Base-by-base conservation (phyloP, 2,888 invertebrate species). In the Synanthedon tipuliformis region DNA sequence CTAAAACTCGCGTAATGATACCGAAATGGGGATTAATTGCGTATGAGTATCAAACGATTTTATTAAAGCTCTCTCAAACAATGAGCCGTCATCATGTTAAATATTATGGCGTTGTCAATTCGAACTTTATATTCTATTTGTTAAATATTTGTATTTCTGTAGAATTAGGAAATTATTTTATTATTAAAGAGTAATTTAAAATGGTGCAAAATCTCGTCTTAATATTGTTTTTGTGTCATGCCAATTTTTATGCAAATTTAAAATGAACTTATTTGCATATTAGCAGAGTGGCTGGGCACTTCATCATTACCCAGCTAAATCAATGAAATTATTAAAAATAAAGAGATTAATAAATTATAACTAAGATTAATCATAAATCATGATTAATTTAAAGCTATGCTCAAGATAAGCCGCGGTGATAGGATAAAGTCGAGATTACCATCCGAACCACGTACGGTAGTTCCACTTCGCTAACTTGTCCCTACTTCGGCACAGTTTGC, bases 401-500 rank as follows among this genome's bases (percentile, higher is more conserved):
- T 45, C 45, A 4, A 45, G 45, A 13, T 45, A 34, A 45, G 45
- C 45, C 2, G 45, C 10, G 3, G 7, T 34, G 10, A 34, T 34
- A 45, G 15, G 12, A 45, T 45, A 45, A 45, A 45, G 45, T 15
- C n/a, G 45, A 16, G 23, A 16, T 70, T 66, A 64, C 59, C 59
- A 71, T 55, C 59, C 69, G 58, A 53, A 53, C 57, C 69, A 70
- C 69, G 69, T 64, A 63, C 64, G 57, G 4, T 53, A 56, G 60
- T 67, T 67, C 63, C 63, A 68, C 61, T 64, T 65, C 60, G 59
- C 59, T 61, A 60, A 64, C 57, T 68, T 63, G 62, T 58, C 59
- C 54, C 61, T 59, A 59, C 60, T 67, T 64, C 63, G 60, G 58
- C 57, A 66, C 61, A 66, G 64, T 65, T 67, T 61, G 64, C 60